phyloP scores from a whole-genome alignment of 2,888 invertebrate species.

The Pristionchus entomophagus region DNA sequence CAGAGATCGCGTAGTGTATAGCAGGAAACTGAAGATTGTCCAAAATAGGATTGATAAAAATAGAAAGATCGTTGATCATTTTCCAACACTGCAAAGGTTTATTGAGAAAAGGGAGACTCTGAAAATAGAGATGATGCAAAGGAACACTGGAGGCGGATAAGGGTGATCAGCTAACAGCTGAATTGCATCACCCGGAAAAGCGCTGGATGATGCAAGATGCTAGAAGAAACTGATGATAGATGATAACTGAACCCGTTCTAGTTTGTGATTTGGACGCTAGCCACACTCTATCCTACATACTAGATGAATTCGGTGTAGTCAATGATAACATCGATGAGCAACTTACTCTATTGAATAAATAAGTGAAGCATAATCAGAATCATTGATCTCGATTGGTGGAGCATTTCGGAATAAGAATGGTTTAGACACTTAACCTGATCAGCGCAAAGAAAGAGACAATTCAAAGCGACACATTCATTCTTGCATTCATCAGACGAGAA shows the following conservation, averaged over 20 bases:
- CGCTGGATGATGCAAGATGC: neutral
- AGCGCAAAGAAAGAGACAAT: too few relatives aligned
- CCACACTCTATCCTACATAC: neutral
- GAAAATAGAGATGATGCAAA: constrained; percentile 9
- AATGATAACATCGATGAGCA: neutral
- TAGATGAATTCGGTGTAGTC: neutral
- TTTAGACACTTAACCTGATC: too few relatives aligned
- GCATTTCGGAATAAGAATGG: too few relatives aligned
- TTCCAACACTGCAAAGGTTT: neutral
- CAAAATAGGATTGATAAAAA: neutral
- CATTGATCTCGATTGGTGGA: too few relatives aligned
- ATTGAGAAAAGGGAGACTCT: neutral
- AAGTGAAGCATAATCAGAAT: too few relatives aligned
- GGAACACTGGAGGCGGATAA: neutral
- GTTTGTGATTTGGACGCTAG: neutral
- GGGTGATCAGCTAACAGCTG: neutral
- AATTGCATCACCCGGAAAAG: neutral
- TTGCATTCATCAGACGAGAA: too few relatives aligned
- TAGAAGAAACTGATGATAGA: neutral
- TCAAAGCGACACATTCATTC: too few relatives aligned
- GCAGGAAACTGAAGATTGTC: too few relatives aligned
- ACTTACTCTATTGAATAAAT: too few relatives aligned
- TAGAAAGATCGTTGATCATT: constrained; percentile 1
- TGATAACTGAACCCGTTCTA: neutral
- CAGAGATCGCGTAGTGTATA: neutral